Percentiles rank a stretch among this genome's conserved stretches.
Evolutionary conservation across 2,888 invertebrate genomes (phyloP).

Genomic region (Drosophila mercatorum): DNA sequence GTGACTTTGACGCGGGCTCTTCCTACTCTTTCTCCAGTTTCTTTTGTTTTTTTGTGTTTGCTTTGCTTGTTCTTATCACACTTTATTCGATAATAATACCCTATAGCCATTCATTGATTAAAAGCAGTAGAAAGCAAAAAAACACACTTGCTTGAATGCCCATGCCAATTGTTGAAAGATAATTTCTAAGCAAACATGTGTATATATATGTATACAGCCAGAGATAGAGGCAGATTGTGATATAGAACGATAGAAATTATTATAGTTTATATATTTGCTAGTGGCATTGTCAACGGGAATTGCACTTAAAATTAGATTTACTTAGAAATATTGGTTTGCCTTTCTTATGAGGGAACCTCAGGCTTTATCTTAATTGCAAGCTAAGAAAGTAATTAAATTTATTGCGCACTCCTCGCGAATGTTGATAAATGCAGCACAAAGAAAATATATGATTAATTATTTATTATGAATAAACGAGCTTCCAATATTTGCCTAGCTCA

Average conservation of each 20-base stretch:
- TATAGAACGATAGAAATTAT: no score
- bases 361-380: neutral
- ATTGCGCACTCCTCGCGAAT: slow-evolving; percentile 29
- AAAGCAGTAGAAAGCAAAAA: neutral
- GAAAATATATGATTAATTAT: neutral
- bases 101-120: neutral
- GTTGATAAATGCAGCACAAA: slow-evolving; percentile 4
- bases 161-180: neutral
- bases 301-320: neutral
- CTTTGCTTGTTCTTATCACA: slow-evolving; percentile 25
- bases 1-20: neutral
- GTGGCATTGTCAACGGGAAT: no score
- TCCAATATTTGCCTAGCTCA: neutral
- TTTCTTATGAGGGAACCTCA: neutral
- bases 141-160: neutral
- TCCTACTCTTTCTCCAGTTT: neutral
- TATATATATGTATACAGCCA: neutral
- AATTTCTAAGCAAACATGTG: neutral
- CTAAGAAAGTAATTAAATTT: slow-evolving; percentile 35
- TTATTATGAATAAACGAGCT: neutral
- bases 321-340: neutral
- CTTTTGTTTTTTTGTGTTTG: neutral
- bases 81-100: slow-evolving; percentile 6
- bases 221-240: neutral
- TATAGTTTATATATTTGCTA: no score